Evolutionary conservation across 2,797 vertebrate genomes (phyloP), one percentile per base, ranked within the genome.

Genomic region (Arremon aurantiirostris): DNA sequence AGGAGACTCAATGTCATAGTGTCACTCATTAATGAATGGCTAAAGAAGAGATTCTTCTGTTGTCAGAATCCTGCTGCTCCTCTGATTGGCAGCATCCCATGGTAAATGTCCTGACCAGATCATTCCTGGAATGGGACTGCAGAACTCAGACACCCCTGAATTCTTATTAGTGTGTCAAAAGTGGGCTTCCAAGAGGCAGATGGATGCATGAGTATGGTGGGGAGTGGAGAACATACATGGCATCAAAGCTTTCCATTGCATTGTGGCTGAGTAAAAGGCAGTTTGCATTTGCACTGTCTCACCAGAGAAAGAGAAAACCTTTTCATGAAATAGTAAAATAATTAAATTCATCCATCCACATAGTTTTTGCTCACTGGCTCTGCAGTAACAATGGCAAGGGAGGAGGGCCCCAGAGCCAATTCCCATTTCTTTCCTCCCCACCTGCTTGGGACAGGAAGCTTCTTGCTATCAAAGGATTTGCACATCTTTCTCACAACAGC

Each of bases 381-480:
- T 88, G 52, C 24, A 42, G 50, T 88, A 63, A 41, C 32, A 32
- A 12, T 60, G 57, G 26, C 52, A 60, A 56, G 12, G 11, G 26
- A 14, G 5, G 7, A 57, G 21, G 9, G 14, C 14, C 34, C 12
- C 66, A 79, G n/a, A 85, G 47, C 32, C 30, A 49, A 4, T 56
- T 72, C 50, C 14, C 17, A 22, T 59, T 76, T 90, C 23, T 86
- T 87, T 39, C 39, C 15, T 78, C 59, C 21, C 44, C 55, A 70
- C 55, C 57, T 87, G 61, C 69, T 55, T 42, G 26, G 42, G 60
- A 78, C 30, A 86, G 94, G 90, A 91, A 95, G 55, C 65, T 87
- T 87, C 34, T 86, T 91, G 72, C 76, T 86, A n/a, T 88, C 91
- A 90, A 81, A 84, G 61, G 90, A 93, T 95, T 96, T 96, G 73